phyloP scores from a whole-genome alignment of 2,797 vertebrate genomes.

The Helostoma temminkii region DNA sequence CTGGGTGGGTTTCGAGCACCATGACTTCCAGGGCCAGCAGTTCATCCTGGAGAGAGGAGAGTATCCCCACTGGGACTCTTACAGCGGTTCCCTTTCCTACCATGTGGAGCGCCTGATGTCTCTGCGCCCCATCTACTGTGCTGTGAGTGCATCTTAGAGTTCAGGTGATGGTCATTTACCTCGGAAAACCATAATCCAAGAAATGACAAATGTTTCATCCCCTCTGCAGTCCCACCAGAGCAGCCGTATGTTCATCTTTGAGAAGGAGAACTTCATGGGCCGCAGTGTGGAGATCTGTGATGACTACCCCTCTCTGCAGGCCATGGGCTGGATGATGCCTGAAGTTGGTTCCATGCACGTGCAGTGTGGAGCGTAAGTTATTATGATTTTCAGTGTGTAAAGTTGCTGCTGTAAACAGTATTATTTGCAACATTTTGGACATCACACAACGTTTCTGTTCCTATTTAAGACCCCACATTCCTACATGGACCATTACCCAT shows the following conservation, averaged over 20 bases:
- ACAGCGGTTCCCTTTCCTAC: conserved; percentile 85
- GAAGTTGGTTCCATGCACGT: conserved; percentile 89
- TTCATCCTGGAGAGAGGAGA: conserved; percentile 89
- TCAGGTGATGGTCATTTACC: too few relatives aligned
- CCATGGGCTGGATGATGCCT: conserved; percentile 86
- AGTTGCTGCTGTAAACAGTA: too few relatives aligned
- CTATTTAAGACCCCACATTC: too few relatives aligned
- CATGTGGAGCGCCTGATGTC: conserved; percentile 86
- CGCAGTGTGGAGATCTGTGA: conserved; percentile 85
- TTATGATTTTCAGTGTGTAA: neutral
- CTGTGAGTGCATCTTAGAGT: conserved; percentile 74
- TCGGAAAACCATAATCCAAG: neutral
- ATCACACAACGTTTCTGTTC: too few relatives aligned
- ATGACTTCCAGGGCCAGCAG: conserved; percentile 89
- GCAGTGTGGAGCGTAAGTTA: conserved; percentile 87
- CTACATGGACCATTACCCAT: neutral
- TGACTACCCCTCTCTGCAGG: conserved; percentile 89
- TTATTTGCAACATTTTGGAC: neutral
- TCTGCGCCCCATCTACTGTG: conserved; percentile 86
- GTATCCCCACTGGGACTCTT: conserved; percentile 89
- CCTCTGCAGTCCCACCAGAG: conserved; percentile 80
- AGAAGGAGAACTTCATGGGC: conserved; percentile 88
- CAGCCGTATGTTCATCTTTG: conserved; percentile 83
- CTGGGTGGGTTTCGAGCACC: conserved; percentile 89
- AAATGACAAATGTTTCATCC: neutral